Percentiles rank a stretch among this genome's conserved stretches.
These are phyloP conservation scores for Drosophila buzzatii DNA, from an alignment of 2,888 invertebrate species.

Conservation along the genomic window DNA sequence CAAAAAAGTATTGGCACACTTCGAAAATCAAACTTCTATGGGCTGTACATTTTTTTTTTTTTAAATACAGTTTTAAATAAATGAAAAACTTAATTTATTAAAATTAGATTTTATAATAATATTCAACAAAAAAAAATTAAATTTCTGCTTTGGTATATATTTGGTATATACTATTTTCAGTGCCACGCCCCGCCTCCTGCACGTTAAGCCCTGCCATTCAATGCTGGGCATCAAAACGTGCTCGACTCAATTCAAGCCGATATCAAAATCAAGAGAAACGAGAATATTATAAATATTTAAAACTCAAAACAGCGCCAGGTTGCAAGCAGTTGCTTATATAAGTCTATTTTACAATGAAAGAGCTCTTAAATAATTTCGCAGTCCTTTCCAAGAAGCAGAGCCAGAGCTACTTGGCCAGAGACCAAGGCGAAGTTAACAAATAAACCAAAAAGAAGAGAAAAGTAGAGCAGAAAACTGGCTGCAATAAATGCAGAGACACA, in stretches of 20 bases:
- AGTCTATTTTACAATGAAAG: neutral
- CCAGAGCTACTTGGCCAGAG: neutral
- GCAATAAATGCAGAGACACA: conserved; percentile 31
- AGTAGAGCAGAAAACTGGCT: conserved; percentile 32
- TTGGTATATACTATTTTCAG: neutral
- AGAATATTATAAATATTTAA: neutral
- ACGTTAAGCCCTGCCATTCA: neutral
- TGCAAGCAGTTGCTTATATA: neutral
- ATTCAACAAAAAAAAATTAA: too few species aligned
- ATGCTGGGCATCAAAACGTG: neutral
- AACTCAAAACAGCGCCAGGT: neutral
- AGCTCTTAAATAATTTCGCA: neutral
- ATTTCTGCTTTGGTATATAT: too few species aligned
- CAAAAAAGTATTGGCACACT: too few species aligned
- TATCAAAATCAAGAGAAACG: neutral
- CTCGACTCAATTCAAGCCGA: neutral
- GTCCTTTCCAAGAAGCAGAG: neutral
- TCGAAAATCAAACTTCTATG: too few species aligned
- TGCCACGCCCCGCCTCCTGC: neutral
- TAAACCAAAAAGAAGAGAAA: conserved; percentile 9
- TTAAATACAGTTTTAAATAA: too few species aligned
- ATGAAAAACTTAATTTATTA: too few species aligned
- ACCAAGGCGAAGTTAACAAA: conserved; percentile 31
- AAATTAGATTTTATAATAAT: too few species aligned
- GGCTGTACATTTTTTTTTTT: too few species aligned